Conservation (phyloP, 2,113 vertebrate genomes). For the Cercocebus atys region DNA sequence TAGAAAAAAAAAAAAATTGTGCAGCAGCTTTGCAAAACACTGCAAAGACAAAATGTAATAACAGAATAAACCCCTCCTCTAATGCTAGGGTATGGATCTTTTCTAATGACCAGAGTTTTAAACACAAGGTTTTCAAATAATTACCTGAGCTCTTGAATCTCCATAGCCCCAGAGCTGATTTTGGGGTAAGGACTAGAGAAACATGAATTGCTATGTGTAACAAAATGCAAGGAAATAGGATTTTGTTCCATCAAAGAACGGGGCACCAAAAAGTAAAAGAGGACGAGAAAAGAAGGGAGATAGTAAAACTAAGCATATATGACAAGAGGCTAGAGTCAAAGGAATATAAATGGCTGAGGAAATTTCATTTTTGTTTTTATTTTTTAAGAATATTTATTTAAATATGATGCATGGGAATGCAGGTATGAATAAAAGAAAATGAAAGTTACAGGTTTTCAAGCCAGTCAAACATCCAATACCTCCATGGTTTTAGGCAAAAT, state of each 20-base stretch:
- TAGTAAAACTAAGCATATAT: neutral
- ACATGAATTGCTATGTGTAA: neutral
- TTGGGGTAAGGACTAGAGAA: neutral
- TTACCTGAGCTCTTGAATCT: neutral
- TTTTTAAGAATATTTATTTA: neutral
- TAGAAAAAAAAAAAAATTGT: neutral
- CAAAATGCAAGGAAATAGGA: neutral
- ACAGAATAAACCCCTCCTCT: neutral
- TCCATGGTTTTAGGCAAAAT: neutral
- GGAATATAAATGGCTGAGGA: neutral
- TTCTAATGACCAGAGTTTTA: neutral
- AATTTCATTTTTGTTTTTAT: neutral
- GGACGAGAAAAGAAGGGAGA: neutral
- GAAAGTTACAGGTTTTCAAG: neutral
- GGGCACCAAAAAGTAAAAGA: neutral
- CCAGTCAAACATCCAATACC: neutral
- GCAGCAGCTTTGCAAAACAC: neutral
- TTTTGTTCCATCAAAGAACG: neutral
- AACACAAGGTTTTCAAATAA: neutral
- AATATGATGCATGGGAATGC: neutral
- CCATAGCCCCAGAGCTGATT: neutral
- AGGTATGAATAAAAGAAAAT: neutral
- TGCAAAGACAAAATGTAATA: neutral
- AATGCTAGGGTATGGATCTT: neutral
- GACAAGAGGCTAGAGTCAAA: neutral